These are phyloP conservation scores for Moxostoma hubbsi DNA, from an alignment of 2,797 vertebrate species.

Conservation along the genomic window DNA sequence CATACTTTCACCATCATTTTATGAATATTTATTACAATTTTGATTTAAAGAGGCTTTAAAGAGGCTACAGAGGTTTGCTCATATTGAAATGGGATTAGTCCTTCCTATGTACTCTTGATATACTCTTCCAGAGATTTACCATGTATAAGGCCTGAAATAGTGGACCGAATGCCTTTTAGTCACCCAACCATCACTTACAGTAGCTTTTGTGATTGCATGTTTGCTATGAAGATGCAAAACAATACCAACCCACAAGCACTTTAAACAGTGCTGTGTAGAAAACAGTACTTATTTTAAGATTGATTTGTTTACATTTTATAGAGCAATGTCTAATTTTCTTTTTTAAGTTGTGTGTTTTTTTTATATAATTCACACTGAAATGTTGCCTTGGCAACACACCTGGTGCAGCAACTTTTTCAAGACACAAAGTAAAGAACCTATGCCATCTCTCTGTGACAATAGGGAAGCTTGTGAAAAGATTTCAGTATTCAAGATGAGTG, in stretches of 20 bases:
- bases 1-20: background rate
- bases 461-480: constrained; percentile 23
- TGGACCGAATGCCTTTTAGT: background rate
- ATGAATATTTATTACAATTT: constrained; percentile 4
- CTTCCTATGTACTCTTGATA: background rate
- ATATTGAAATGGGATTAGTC: background rate
- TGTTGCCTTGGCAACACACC: background rate
- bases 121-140: background rate
- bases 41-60: background rate
- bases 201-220: constrained; percentile 1
- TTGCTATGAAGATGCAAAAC: background rate
- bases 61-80: background rate
- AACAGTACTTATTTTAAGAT: background rate
- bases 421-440: constrained; percentile 5
- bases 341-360: background rate
- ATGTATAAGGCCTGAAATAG: background rate
- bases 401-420: constrained; percentile 21
- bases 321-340: background rate
- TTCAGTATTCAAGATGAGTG: constrained; percentile 45
- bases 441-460: constrained; percentile 30
- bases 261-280: background rate
- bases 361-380: constrained; percentile 10
- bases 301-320: background rate
- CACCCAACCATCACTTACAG: background rate
- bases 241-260: background rate